Percentiles rank a stretch among this genome's conserved stretches.
These are phyloP conservation scores for Oryzias melastigma DNA, from an alignment of 2,113 vertebrate species.

Conservation along the genomic window DNA sequence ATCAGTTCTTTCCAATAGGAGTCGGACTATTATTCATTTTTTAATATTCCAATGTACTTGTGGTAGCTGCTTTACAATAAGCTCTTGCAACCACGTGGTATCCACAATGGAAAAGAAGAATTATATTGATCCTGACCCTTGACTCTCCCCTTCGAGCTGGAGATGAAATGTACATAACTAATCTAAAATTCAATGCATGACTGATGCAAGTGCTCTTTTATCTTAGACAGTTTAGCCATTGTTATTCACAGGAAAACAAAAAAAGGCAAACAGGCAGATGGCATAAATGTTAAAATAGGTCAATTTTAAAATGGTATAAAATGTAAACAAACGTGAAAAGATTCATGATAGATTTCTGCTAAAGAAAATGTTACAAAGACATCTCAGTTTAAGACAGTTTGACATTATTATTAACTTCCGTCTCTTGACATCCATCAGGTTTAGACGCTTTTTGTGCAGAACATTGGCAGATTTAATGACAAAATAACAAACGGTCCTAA, in stretches of 20 bases:
- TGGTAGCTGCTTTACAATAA: too few relatives aligned
- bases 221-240: not conserved
- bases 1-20: too few relatives aligned
- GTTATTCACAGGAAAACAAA: not conserved
- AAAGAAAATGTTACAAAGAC: too few relatives aligned
- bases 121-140: not conserved
- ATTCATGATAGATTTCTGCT: too few relatives aligned
- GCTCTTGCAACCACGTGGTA: not conserved
- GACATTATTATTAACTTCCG: too few relatives aligned
- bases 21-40: too few relatives aligned
- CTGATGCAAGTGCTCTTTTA: not conserved
- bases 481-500: too few relatives aligned
- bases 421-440: too few relatives aligned
- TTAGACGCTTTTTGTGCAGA: too few relatives aligned
- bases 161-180: not conserved
- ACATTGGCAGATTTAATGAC: too few relatives aligned
- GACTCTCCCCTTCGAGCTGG: not conserved
- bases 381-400: too few relatives aligned
- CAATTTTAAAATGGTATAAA: not conserved
- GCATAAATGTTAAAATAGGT: not conserved
- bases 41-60: too few relatives aligned
- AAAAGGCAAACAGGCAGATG: not conserved
- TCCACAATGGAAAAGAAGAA: not conserved
- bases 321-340: not conserved
- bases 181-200: not conserved